Conservation (phyloP, 2,797 vertebrate species). For the Smutsia gigantea region DNA sequence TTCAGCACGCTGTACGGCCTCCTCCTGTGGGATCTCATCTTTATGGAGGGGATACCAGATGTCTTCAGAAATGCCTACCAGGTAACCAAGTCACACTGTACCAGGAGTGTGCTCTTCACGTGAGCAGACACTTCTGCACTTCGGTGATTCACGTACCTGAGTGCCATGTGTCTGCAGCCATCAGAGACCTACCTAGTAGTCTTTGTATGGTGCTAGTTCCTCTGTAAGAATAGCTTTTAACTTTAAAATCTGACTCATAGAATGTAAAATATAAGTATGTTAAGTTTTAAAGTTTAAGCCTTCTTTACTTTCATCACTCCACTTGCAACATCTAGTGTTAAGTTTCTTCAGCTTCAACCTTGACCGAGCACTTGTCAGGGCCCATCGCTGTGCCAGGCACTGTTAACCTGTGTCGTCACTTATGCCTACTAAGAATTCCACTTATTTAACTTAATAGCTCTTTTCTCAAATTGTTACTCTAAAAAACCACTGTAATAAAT, state of each 20-base stretch:
- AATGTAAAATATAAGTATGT: neutral
- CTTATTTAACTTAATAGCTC: neutral
- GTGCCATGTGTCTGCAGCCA: rapidly evolving
- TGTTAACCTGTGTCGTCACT: rapidly evolving
- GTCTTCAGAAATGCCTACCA: conserved; percentile 96
- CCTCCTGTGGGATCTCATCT: conserved; percentile 96
- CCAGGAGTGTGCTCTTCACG: rapidly evolving
- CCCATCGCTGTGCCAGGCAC: too few species aligned
- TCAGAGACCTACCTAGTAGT: neutral
- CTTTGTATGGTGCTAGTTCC: neutral
- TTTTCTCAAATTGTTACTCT: neutral
- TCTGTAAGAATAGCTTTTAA: neutral
- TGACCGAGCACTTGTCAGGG: rapidly evolving
- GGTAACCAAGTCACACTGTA: conserved; percentile 83
- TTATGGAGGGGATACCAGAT: conserved; percentile 93
- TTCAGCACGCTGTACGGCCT: conserved; percentile 94
- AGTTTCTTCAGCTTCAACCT: neutral
- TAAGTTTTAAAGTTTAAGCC: neutral
- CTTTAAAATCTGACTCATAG: neutral
- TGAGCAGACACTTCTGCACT: rapidly evolving
- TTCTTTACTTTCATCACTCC: neutral
- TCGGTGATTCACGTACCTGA: rapidly evolving
- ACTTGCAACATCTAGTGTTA: neutral
- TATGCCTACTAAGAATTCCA: neutral
- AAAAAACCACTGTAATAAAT: neutral